A percentile compares a stretch with the other conserved stretches of the same genome.
Conservation (phyloP, 2,888 invertebrate genomes). For the Ischnus inquisitorius region DNA sequence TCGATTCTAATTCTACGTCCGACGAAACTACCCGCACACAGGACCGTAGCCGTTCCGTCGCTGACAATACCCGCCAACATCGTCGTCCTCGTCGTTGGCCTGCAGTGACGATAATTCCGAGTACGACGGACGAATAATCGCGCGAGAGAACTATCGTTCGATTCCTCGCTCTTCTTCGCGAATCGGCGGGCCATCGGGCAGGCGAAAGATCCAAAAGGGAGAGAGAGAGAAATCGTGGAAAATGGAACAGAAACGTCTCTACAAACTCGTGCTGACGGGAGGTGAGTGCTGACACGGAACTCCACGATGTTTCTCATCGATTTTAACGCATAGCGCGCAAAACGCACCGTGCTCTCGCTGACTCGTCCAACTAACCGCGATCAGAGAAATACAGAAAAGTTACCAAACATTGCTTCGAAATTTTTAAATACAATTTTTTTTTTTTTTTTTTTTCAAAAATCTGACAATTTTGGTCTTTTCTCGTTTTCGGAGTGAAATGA, state of each 20-base stretch:
- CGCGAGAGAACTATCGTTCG: background rate
- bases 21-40: background rate
- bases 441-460: too few species aligned
- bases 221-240: slow-evolving; percentile 44
- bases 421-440: too few species aligned
- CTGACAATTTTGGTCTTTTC: too few species aligned
- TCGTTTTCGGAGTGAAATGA: too few species aligned
- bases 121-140: background rate
- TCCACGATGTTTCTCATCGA: background rate
- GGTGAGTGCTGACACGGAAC: slow-evolving; percentile 88
- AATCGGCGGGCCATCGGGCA: background rate
- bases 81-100: background rate
- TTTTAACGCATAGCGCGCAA: background rate
- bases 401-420: too few species aligned
- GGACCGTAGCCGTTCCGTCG: background rate
- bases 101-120: too few species aligned
- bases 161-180: background rate
- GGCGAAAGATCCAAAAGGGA: too few species aligned
- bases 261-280: slow-evolving; percentile 95
- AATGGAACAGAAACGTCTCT: slow-evolving; percentile 90
- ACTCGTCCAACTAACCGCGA: background rate
- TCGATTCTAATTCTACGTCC: background rate
- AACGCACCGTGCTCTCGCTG: background rate
- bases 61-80: background rate
- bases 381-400: too few species aligned